A percentile compares a stretch with the other conserved stretches of the same genome.
Conservation (phyloP, 2,113 vertebrate species). For the Leptosomus discolor region DNA sequence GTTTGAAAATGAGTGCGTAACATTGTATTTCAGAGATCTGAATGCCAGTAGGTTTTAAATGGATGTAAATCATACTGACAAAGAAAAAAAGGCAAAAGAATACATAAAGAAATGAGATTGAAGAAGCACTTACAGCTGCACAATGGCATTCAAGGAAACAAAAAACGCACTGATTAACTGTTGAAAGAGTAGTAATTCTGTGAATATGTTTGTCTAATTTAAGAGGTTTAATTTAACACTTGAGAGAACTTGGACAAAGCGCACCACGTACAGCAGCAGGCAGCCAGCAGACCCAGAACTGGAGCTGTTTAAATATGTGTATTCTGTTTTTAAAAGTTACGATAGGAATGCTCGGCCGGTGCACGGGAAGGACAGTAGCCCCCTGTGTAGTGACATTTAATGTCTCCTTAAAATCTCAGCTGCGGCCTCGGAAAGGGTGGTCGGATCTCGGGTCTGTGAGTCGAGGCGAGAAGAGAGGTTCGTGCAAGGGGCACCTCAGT, state of each 20-base stretch:
- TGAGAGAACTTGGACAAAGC: background rate
- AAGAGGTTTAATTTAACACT: background rate
- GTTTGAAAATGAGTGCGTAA: background rate
- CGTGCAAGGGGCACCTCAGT: rapidly evolving
- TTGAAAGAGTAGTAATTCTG: background rate
- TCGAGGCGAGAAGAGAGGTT: rapidly evolving
- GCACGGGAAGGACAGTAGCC: rapidly evolving
- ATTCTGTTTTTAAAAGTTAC: rapidly evolving
- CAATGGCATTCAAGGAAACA: background rate
- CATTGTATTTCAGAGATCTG: background rate
- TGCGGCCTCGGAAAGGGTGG: too few species aligned
- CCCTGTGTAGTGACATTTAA: rapidly evolving
- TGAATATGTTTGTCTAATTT: background rate
- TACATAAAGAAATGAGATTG: background rate
- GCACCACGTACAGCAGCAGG: rapidly evolving
- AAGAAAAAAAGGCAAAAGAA: background rate
- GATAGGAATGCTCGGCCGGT: rapidly evolving
- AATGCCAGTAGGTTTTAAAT: background rate
- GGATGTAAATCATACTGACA: background rate
- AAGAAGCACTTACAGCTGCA: background rate
- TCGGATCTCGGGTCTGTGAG: rapidly evolving
- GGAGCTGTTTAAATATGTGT: background rate
- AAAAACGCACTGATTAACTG: background rate
- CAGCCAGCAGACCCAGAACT: background rate
- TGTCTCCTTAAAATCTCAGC: background rate